Base-by-base conservation (phyloP, 2,888 invertebrate genomes). In the Eumacrocentrus americanus region DNA sequence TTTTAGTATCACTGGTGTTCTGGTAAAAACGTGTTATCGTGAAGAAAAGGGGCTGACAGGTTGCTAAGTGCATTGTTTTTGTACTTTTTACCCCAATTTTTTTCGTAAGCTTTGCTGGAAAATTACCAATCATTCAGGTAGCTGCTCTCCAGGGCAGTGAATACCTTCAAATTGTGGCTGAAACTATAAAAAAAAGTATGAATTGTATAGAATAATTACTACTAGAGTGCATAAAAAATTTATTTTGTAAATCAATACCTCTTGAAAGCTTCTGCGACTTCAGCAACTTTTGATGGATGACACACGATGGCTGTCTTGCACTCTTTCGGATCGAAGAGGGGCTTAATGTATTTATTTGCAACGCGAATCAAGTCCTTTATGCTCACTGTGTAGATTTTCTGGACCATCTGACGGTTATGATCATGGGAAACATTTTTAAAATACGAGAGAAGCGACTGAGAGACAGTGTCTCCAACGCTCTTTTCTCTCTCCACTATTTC, bases 401-500 rank as follows among this genome's bases (percentile, higher is more conserved):
- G 81, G 12, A 93, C 85, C 66, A 91, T 82, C 68, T 77, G 89
- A 87, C 85, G 88, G 81, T 89, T 90, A 72, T 90, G 90, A 61
- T 85, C 83, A 12, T 86, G 85, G 4, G 87, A 84, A 0, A 90
- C 86, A 16, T 86, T 84, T 67, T 89, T 85, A 72, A 92, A 87
- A 76, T 90, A 90, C 51, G 89, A 87, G 54, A 88, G 78, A n/a
- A 95, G 82, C 0, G 93, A 91, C 70, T 90, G 86, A 34, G 81
- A 78, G 20, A 92, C 89, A 18, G 91, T 86, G 71, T 89, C 87
- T 0, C 90, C 88, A 9, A 93, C 87, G 58, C 89, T 91, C 74
- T 91, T 90, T 79, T 94, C 93, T 66, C 87, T 84, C 69, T 91
- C 89, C 62, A 95, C 91, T 52, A 92, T 87, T 75, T 94, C 91